Evolutionary conservation across 92 coral and sea anemone species (phyloP).

Genomic region (Desmophyllum pertusum): DNA sequence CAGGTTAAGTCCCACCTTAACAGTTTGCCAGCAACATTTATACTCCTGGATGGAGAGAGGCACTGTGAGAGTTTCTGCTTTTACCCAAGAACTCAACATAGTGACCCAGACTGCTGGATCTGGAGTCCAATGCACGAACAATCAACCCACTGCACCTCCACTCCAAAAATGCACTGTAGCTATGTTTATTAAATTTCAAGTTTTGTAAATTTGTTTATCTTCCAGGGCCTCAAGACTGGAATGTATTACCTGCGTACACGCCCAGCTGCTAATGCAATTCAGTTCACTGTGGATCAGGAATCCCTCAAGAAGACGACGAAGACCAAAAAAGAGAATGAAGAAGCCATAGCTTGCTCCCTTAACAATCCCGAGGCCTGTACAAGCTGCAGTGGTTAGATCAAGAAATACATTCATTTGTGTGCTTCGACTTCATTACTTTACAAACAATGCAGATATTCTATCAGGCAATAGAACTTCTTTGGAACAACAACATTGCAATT

Average conservation of each 20-base stretch:
- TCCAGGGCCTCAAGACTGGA: constrained; percentile 96
- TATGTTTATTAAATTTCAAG: not conserved
- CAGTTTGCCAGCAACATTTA: no score
- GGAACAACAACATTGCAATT: not conserved
- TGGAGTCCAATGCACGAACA: no score
- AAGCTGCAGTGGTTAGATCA: constrained; percentile 86
- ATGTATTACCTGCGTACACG: constrained; percentile 96
- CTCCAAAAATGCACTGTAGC: no score
- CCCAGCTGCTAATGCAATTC: constrained; percentile 97
- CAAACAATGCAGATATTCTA: not conserved
- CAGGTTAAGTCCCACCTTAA: no score
- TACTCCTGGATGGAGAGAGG: no score
- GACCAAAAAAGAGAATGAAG: constrained; percentile 58
- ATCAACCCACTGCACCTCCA: no score
- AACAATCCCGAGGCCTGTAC: constrained; percentile 86
- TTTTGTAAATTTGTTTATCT: not conserved
- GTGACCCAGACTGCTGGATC: no score
- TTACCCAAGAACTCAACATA: no score
- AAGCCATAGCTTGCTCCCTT: constrained; percentile 75
- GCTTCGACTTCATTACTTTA: not conserved
- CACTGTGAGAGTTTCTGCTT: no score
- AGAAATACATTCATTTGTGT: not conserved
- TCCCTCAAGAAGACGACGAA: constrained; percentile 66
- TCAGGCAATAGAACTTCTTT: not conserved
- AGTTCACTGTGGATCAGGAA: constrained; percentile 94